phyloP scores from a whole-genome alignment of 1,140 invertebrate genomes.

The Drosophila rhopaloa region DNA sequence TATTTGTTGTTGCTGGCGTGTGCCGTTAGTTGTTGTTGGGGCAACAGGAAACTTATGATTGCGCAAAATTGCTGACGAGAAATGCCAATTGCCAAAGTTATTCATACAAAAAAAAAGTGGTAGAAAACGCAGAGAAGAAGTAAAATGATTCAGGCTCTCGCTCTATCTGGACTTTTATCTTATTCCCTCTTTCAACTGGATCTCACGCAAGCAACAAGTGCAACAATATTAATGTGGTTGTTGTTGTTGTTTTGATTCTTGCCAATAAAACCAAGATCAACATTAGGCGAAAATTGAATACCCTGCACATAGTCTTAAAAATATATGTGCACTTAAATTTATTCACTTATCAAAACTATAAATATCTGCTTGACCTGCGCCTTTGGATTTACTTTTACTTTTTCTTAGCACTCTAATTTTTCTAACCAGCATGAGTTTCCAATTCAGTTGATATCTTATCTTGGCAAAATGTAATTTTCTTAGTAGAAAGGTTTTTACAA shows the following conservation, averaged over 20 bases:
- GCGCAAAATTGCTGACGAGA: constrained; percentile 68
- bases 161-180: constrained; percentile 25
- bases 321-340: no score
- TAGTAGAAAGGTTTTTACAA: neutral
- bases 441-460: constrained; percentile 16
- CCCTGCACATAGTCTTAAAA: constrained; percentile 1
- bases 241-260: constrained; percentile 18
- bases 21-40: constrained; percentile 64
- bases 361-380: no score
- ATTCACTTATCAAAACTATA: no score
- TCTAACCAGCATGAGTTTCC: constrained; percentile 8
- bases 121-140: constrained; percentile 27
- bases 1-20: constrained; percentile 50
- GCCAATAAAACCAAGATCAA: constrained; percentile 2
- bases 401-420: constrained; percentile 2
- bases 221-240: constrained; percentile 13
- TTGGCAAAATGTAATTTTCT: constrained; percentile 16
- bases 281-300: neutral
- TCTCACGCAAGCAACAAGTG: constrained; percentile 40
- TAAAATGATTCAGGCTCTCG: constrained; percentile 19
- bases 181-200: constrained; percentile 11
- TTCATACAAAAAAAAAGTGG: constrained; percentile 31
- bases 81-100: constrained; percentile 76
- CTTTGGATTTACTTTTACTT: neutral
- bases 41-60: constrained; percentile 79